Evolutionary conservation across 64 coral and sea anemone species (phyloP), one percentile per base, ranked within the genome.

Genomic region (Dendrophyllia cribrosa): DNA sequence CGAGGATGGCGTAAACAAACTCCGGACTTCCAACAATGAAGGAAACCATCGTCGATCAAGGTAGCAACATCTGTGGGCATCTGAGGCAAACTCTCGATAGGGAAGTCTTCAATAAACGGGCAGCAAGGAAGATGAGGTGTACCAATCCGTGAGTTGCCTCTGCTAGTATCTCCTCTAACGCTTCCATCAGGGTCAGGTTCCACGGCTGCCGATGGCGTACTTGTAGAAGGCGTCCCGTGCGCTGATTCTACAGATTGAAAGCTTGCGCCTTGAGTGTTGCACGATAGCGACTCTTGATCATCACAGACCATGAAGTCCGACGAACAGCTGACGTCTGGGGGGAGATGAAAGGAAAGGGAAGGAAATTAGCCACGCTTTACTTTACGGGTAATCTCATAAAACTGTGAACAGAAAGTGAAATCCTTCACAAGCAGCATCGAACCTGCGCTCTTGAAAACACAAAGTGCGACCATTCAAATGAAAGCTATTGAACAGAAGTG

Each of bases 1-100:
- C 86, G 78, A 23, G 82, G 87, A 62, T 98, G 94, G 68, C 63
- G 49, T 1, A 98, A 76, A 68, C 90, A 98, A 10, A 98, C 83
- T 15, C 97, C 97, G 23, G 97, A 95, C 3, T 92, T 88, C 97
- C 97, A 98, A 53, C 97, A 98, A 24, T 93, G 91, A 22, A 98
- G 82, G 51, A 91, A 95, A 4, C 82, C 51, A 16, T 88, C n/a
- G 22, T 98, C 94, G 51, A 98, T 91, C 22, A 98, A 66, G 15
- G 66, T 89, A 4, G 89, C 79, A 4, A 94, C 17, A 43, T 98
- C 97, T 16, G 85, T 79, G 20, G 91, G 88, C 19, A 98, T 73
- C 9, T 87, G 21, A 12, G 91, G 76, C 13, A 91, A 82, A 16
- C 59, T 60, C 46, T 94, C 77, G 51, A 94, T 20, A 13, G 76